phyloP scores from a whole-genome alignment of 2,888 invertebrate species.

The Drosophila nigritarsus region DNA sequence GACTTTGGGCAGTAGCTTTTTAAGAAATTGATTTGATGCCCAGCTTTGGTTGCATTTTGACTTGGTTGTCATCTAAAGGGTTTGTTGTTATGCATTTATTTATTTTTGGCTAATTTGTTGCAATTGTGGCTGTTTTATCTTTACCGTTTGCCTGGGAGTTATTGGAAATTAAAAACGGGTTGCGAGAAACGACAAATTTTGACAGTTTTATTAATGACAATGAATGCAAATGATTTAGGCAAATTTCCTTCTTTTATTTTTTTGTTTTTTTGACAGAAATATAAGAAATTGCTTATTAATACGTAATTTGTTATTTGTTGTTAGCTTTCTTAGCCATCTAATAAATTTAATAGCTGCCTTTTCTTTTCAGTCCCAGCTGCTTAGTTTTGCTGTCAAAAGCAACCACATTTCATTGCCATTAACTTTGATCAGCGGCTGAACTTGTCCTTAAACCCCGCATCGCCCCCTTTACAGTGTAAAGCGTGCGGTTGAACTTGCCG shows the following conservation, averaged over 20 bases:
- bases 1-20: conserved; percentile 16
- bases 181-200: conserved; percentile 29
- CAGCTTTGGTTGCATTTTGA: conserved; percentile 37
- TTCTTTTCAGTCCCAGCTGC: not conserved
- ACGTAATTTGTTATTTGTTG: not conserved
- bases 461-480: conserved; percentile 1
- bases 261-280: not conserved
- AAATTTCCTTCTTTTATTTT: not conserved
- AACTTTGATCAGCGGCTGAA: conserved; percentile 11
- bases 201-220: conserved; percentile 35
- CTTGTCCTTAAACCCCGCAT: conserved; percentile 1
- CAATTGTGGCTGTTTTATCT: no score
- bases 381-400: not conserved
- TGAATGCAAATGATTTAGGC: conserved; percentile 9
- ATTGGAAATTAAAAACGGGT: conserved; percentile 18
- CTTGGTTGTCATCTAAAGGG: conserved; percentile 44
- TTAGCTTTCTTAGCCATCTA: not conserved
- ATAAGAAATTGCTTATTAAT: not conserved
- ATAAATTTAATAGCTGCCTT: not conserved
- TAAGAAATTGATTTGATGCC: conserved; percentile 35
- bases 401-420: conserved; percentile 31
- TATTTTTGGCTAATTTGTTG: not conserved
- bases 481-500: conserved; percentile 57
- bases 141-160: conserved; percentile 33
- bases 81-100: not conserved